Evolutionary conservation across 2,797 vertebrate genomes (phyloP), one percentile per base, ranked within the genome.

Genomic region (Macroramphosus scolopax): DNA sequence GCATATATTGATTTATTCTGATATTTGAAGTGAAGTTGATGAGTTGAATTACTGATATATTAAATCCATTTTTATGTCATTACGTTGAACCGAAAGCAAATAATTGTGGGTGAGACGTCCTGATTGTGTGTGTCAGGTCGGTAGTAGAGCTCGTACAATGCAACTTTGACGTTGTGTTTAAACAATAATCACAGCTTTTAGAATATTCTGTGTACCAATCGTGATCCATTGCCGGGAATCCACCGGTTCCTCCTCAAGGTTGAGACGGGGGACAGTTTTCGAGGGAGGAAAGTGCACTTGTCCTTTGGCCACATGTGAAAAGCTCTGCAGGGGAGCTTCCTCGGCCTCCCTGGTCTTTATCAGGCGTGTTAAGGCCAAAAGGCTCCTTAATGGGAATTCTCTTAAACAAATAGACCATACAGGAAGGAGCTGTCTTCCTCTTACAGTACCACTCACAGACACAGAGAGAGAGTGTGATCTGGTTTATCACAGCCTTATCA

Each of bases 281-380:
- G 33, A 38, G 17, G 28, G 33, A 65, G 57, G 26, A 80, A 75
- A 77, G 72, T 87, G 79, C 81, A 81, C 79, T 88, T 87, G 83
- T 83, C 71, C 80, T 77, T 70, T 80, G 72, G 65, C 71, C 81
- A 88, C 53, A 76, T 87, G 85, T 87, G 87, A 90, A 91, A 86
- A 78, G 70, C 86, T 72, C 87, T 24, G 67, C 81, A 79, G 88
- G 89, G 85, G 84, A 68, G 85, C 87, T 89, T 89, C 87, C 86
- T 88, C 49, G 8, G 43, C 52, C 73, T 75, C 62, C 51, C 65
- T 65, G 66, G 51, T 80, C 84, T 87, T 89, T 87, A 88, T 88
- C 83, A 81, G 71, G 77, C 84, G 81, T 81, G 72, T 87, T 86
- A 81, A 77, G 59, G 81, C 84, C 87, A 88, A 90, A 91, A 87